These are phyloP conservation scores for Caenorhabditis sp. DNA, from an alignment of 2,888 invertebrate species.

Conservation along the genomic window DNA sequence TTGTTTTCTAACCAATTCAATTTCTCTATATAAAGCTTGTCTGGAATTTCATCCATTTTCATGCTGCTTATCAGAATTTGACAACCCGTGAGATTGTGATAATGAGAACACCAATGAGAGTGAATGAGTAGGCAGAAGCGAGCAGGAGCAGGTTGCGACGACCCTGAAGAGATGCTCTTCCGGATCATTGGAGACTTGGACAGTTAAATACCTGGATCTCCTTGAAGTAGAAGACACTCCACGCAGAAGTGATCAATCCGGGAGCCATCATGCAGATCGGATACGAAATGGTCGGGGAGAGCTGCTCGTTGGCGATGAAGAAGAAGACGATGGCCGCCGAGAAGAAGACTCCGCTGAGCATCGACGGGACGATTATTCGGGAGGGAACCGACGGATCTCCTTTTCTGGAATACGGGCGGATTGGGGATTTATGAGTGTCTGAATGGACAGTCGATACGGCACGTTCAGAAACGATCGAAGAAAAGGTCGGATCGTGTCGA, in stretches of 20 bases:
- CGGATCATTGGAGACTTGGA: background rate
- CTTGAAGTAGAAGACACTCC: slow-evolving; percentile 62
- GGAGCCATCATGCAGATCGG: slow-evolving; percentile 62
- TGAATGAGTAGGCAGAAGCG: slow-evolving; percentile 62
- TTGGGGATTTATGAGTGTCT: background rate
- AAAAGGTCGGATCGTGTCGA: too few species aligned
- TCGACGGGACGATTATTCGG: slow-evolving; percentile 26
- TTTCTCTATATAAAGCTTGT: slow-evolving; percentile 55
- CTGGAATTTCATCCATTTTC: too few species aligned
- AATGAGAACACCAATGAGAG: slow-evolving; percentile 65
- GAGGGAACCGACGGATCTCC: slow-evolving; percentile 23
- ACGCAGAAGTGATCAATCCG: slow-evolving; percentile 52
- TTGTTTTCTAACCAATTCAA: slow-evolving; percentile 23
- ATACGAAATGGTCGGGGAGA: slow-evolving; percentile 55
- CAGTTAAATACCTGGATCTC: slow-evolving; percentile 56
- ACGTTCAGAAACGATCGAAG: too few species aligned
- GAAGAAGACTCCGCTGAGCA: slow-evolving; percentile 50
- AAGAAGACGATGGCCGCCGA: slow-evolving; percentile 35
- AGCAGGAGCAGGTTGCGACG: slow-evolving; percentile 66
- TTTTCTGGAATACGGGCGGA: slow-evolving; percentile 21
- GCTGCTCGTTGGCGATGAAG: slow-evolving; percentile 45
- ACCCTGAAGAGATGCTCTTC: slow-evolving; percentile 43
- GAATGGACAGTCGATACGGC: background rate
- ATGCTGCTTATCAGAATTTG: slow-evolving; percentile 13
- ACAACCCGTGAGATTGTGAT: slow-evolving; percentile 51